Base-by-base conservation (phyloP, 1,140 invertebrate species). In the Macrosteles quadrilineatus region DNA sequence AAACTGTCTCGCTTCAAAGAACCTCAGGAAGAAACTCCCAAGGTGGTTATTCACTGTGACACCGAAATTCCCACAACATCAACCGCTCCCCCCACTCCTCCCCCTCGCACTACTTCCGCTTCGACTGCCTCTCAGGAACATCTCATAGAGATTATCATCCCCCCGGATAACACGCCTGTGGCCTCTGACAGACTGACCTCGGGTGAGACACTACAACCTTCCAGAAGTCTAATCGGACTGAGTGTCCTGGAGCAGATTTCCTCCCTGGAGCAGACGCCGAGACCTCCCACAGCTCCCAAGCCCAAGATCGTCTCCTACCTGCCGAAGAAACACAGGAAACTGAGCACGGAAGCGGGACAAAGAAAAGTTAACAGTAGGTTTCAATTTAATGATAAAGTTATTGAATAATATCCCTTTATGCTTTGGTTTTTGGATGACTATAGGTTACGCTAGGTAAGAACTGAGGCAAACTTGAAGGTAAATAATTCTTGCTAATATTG, bases 301-400 rank as follows among this genome's bases (percentile, higher is more conserved):
- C 75, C 75, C 14, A 75, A 73, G 55, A 71, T 75, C 25, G 68
- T 73, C 53, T 73, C 72, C 2, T 69, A 67, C 59, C 63, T 72
- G 14, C 74, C 72, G 6, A 71, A 72, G 32, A 72, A 72, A 69
- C 68, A 57, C 19, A 21, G 68, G 27, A 69, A 69, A 14, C 31
- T 43, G 1, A 66, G 23, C 32, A 43, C 2, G 9, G 63, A 66
- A 19, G 27, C 36, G 1, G 23, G 32, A 1, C 63, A 66, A 9
- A 66, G 40, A 66, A 27, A 25, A 23, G 32, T 66, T 1, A 43
- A 40, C 17, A 21, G 63, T 66, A 25, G 45, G 36, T 66, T n/a
- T n/a, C n/a, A n/a, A n/a, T n/a, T n/a, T n/a, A n/a, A 43, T 9
- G 9, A 43, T n/a, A n/a, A n/a, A n/a, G n/a, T n/a, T n/a, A n/a